Base-by-base conservation (phyloP, 2,113 vertebrate genomes). In the Cercopithecus mona region DNA sequence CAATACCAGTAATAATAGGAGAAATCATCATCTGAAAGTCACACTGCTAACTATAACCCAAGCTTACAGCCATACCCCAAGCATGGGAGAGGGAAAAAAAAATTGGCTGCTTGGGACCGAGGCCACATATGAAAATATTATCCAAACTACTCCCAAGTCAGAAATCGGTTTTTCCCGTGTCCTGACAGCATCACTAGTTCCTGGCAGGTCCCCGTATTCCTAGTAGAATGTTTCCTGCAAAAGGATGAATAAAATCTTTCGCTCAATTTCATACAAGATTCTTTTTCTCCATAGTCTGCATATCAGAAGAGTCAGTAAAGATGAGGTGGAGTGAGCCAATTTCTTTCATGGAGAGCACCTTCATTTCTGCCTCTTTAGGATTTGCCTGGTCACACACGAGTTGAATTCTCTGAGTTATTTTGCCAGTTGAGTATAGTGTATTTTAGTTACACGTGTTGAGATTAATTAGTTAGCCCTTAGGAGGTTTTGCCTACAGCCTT, bases 381-480 rank as follows among this genome's bases (percentile, higher is more conserved):
- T 98, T 90, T 93, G 87, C 96, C 86, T 97, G 94, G 98, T 98
- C 98, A 97, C 97, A 98, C 98, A 98, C 89, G 87, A 98, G 96
- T 86, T 81, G 48, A 93, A 97, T 97, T 92, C 93, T 98, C 91
- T 43, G 95, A 97, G 98, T 98, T 98, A 93, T 97, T 98, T 98
- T 97, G 96, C 97, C 95, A 61, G 97, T 92, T 96, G 98, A 98
- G 97, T 98, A 73, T 17, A 88, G 95, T 96, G 80, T 98, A 98
- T 98, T 98, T 98, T 98, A 98, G 98, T 98, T 99, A 98, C 97
- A 98, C 97, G 90, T 98, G 98, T 98, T 98, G 98, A 98, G 98
- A 98, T 99, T 99, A 99, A 99, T 99, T 99, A 99, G 99, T 98
- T 98, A 98, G 98, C 97, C 98, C 97, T 97, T 98, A 98, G 98